Percentiles rank a stretch among this genome's conserved stretches.
Evolutionary conservation across 1,140 invertebrate genomes (phyloP).

Genomic region (Drosophila bifasciata): DNA sequence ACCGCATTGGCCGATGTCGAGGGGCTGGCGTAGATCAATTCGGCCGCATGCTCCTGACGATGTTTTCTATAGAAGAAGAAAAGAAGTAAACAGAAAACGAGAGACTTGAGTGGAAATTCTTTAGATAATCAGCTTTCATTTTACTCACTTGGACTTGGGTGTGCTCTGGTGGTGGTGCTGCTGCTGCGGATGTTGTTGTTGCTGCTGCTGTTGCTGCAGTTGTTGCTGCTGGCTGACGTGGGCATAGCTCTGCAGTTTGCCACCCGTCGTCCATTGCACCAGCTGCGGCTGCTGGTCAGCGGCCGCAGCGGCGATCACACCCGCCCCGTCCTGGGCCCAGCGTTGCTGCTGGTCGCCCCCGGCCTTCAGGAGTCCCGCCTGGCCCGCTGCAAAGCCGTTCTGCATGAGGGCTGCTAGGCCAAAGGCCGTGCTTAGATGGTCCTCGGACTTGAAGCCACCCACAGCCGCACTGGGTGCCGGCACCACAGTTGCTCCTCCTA

Average conservation of each 20-base stretch:
- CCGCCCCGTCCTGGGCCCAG: slow-evolving; percentile 59
- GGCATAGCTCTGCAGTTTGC: slow-evolving; percentile 74
- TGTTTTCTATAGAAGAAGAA: slow-evolving; percentile 66
- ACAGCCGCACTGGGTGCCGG: slow-evolving; percentile 64
- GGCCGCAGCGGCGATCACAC: slow-evolving; percentile 49
- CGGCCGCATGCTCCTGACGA: slow-evolving; percentile 72
- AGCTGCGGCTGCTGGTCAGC: slow-evolving; percentile 63
- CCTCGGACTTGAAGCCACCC: slow-evolving; percentile 86
- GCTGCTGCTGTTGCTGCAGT: slow-evolving; percentile 66
- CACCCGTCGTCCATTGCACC: slow-evolving; percentile 79
- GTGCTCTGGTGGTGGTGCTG: slow-evolving; percentile 69
- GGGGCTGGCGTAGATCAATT: slow-evolving; percentile 79
- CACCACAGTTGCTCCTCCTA: slow-evolving; percentile 64
- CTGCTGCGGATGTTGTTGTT: slow-evolving; percentile 62
- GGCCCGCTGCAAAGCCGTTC: slow-evolving; percentile 88
- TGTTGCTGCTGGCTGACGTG: slow-evolving; percentile 70
- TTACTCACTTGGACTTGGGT: slow-evolving; percentile 72
- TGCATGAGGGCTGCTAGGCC: slow-evolving; percentile 89
- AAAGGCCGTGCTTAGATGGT: slow-evolving; percentile 88
- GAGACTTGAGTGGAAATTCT: neutral
- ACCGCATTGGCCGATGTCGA: slow-evolving; percentile 70
- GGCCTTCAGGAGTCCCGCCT: slow-evolving; percentile 75
- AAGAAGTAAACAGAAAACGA: neutral
- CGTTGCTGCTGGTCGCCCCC: slow-evolving; percentile 55
- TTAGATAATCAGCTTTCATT: neutral